A percentile compares a stretch with the other conserved stretches of the same genome.
Conservation (phyloP, 2,113 vertebrate species). For the Opisthocomus hoazin region DNA sequence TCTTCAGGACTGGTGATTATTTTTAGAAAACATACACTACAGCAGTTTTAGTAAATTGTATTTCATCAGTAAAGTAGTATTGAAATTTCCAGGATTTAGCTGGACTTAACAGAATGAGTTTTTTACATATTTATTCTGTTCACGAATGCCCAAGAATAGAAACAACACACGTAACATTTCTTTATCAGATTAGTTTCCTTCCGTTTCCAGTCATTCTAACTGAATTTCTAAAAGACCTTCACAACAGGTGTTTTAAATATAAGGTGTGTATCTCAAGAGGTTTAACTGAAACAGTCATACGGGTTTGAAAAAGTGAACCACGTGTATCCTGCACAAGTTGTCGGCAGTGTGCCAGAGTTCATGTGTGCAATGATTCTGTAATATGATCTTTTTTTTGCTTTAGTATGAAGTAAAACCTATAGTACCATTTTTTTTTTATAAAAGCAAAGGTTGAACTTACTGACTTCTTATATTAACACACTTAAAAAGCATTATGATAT, state of each 20-base stretch:
- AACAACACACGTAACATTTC: background rate
- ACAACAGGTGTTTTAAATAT: slow-evolving; percentile 48
- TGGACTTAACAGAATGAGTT: background rate
- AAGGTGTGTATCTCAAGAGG: slow-evolving; percentile 45
- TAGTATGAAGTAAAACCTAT: background rate
- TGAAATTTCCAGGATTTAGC: background rate
- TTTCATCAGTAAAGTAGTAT: background rate
- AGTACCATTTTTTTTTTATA: background rate
- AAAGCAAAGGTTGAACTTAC: background rate
- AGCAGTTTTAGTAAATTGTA: background rate
- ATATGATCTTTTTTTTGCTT: background rate
- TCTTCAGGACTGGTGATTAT: background rate
- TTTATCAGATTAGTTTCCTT: slow-evolving; percentile 50
- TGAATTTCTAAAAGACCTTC: slow-evolving; percentile 31
- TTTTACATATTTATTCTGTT: background rate
- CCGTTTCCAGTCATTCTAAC: slow-evolving; percentile 56
- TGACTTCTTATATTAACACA: background rate
- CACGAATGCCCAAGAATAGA: background rate
- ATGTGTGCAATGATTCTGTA: background rate
- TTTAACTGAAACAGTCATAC: slow-evolving; percentile 17
- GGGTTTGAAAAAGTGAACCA: background rate
- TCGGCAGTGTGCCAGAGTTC: background rate
- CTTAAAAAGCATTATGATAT: background rate
- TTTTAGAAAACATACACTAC: background rate
- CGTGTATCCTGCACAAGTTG: background rate